Base-by-base conservation (phyloP, 2,888 invertebrate species). In the Trichacis sp. region DNA sequence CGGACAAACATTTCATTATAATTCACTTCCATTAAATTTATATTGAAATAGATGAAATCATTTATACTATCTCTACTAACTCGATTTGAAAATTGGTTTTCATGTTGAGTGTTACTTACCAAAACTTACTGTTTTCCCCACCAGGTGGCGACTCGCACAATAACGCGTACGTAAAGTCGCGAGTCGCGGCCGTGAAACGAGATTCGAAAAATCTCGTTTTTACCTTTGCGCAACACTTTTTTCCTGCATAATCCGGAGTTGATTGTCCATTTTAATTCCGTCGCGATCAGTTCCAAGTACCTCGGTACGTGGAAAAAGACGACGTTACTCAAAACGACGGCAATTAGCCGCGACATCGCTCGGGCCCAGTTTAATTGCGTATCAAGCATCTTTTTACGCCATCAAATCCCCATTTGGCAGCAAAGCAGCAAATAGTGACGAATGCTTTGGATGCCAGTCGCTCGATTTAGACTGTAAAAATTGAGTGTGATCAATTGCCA, bases 361-460 rank as follows among this genome's bases (percentile, higher is more conserved):
- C 55, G 49, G 49, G 38, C 48, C 53, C 8, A 43, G 53, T 66
- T 69, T 66, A 66, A 66, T 64, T 56, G 55, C 42, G 14, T 20
- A 36, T 49, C 33, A 29, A 24, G 18, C 20, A 15, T 14, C 1
- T 42, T 42, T 14, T 14, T 48, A 42, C 43, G 38, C 5, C 48
- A 12, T 19, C 42, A 8, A 48, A 49, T 30, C 33, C 43, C 29
- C 48, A n/a, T 56, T 42, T 46, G 46, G 24, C 29, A 20, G 5
- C 5, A 6, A 2, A 46, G 14, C 46, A 24, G 15, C 14, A 24
- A 46, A 46, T 46, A 29, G 20, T 24, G 46, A 46, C 24, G 33
- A 49, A 49, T 38, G 38, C 54, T 59, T 63, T 56, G 19, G 49
- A 59, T 52, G 47, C 40, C 49, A 52, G 52, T 52, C 24, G 52